Evolutionary conservation across 1,140 invertebrate species (phyloP), one percentile per base, ranked within the genome.

Genomic region (Melipona quadrifasciata): DNA sequence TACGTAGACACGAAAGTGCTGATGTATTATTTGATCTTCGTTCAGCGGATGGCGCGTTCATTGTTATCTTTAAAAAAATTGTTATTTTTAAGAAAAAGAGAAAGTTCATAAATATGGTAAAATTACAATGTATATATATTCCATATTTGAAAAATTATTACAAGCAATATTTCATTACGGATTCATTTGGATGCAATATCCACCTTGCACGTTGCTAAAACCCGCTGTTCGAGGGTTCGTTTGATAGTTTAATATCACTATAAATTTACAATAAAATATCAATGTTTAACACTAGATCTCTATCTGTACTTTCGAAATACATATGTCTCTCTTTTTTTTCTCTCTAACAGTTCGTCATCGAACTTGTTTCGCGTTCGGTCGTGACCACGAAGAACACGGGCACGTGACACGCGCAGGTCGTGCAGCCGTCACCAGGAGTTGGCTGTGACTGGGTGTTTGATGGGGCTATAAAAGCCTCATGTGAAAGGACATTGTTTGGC

Each of bases 401-500:
- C 74, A 47, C 57, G 57, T 61, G 34, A 51, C 16, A 27, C 57
- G 74, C 17, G 11, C 74, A 77, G 74, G 74, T 92, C 85, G 77
- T 84, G 57, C 76, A 77, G 31, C 82, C 79, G 89, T 90, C 84
- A 92, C 81, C 76, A 90, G 88, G 80, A 89, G 65, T 79, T 74
- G 79, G 14, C 64, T 57, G 80, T 77, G 82, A 47, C 80, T 86
- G 68, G 75, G 86, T 82, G 80, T 84, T 88, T 86, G 90, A 92
- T 94, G 86, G 92, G 92, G 92, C 91, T 91, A 90, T 94, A 94
- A 95, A 94, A 95, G 94, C 94, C 87, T 92, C 92, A 94, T 94
- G 94, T 94, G 93, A 94, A 94, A 94, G 86, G 90, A 94, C 93
- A 94, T 94, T 95, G 93, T 94, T 94, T 93, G 91, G 91, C 90